Evolutionary conservation across 2,888 invertebrate genomes (phyloP), one percentile per base, ranked within the genome.

Genomic region (Pyrrhia umbra): DNA sequence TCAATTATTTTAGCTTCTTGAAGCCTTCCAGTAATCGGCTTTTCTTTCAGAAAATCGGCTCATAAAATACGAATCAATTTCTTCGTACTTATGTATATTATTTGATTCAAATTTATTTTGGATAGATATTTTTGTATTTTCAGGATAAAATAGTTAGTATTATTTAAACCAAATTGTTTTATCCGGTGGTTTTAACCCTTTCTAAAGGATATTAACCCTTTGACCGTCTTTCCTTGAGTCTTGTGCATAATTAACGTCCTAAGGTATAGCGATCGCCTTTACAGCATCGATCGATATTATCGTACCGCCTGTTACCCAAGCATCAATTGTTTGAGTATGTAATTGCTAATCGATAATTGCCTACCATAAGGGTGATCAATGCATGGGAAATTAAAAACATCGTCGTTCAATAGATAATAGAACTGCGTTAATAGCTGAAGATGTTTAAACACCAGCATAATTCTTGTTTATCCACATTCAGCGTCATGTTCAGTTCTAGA

Each of bases 211-310:
- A 45, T 63, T 46, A n/a, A 55, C 46, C 30, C 46, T 45, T 37
- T 1, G 5, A 16, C 27, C 23, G 15, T 39, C 56, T 67, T 67
- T 56, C 49, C 60, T 16, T 54, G 61, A 74, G 39, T 16, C 54
- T 45, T 68, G 27, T 73, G 56, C 56, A 74, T 74, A 74, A 74
- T 71, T 74, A 61, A 68, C 47, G 9, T 18, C 27, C 18, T 57
- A 34, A 34, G 45, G 30, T 42, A 45, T 16, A 61, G 16, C 34
- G 20, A 57, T 68, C 21, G 43, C 47, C 15, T 30, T 34, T 42
- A 23, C 15, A 45, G 15, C 15, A 42, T 25, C 40, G 42, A 71
- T 71, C 49, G 68, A 57, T 57, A n/a, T 40, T 15, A 25, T 52
- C 15, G 39, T 52, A 25, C 15, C 6, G 10, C 10, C 27, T 16